Percentiles rank a stretch among this genome's conserved stretches.
phyloP scores from a whole-genome alignment of 2,113 vertebrate species.

The Australoheros scitulus region DNA sequence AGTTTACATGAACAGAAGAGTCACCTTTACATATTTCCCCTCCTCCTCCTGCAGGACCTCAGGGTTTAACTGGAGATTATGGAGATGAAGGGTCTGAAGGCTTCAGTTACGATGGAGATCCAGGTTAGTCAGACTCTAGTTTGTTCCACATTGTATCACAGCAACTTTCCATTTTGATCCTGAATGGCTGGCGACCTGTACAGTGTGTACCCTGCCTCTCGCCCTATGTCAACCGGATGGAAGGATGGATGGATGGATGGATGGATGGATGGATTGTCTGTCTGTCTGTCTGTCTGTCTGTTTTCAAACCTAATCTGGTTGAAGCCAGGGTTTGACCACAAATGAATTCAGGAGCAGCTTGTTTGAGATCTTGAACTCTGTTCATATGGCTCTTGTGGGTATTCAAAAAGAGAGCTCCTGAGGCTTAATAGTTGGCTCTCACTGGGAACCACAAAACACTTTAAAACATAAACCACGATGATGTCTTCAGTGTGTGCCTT shows the following conservation, averaged over 20 bases:
- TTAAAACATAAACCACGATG: no score
- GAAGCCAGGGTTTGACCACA: neutral
- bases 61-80: slow-evolving; percentile 59
- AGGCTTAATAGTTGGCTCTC: neutral
- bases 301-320: neutral
- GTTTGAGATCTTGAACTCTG: neutral
- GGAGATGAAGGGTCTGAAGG: slow-evolving; percentile 75
- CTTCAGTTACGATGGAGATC: slow-evolving; percentile 54
- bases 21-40: neutral
- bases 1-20: neutral
- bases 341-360: neutral
- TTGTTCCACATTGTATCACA: neutral
- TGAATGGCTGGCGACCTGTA: neutral
- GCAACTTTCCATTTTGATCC: no score
- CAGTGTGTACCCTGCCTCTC: no score
- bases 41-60: slow-evolving; percentile 49
- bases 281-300: no score
- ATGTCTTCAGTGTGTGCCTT: no score
- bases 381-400: neutral
- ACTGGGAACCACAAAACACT: neutral
- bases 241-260: no score
- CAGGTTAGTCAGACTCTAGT: slow-evolving; percentile 38
- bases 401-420: neutral
- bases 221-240: no score
- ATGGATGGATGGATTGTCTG: no score